A percentile compares a stretch with the other conserved stretches of the same genome.
Evolutionary conservation across 2,113 vertebrate species (phyloP).

Genomic region (Peromyscus leucopus): DNA sequence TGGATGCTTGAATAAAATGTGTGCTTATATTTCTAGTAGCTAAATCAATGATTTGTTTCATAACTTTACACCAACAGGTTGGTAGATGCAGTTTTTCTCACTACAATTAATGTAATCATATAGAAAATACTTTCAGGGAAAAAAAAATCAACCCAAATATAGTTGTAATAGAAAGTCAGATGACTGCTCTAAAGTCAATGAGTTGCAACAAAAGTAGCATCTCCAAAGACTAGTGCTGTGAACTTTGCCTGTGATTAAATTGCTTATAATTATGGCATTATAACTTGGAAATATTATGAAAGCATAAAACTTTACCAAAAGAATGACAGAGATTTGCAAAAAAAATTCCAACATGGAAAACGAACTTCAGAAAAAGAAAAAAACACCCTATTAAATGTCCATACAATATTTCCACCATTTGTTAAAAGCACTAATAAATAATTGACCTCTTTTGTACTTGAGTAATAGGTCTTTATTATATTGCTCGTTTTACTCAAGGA

Average conservation of each 20-base stretch:
- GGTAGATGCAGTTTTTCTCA: constrained; percentile 11
- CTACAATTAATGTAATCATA: not conserved
- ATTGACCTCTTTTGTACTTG: not conserved
- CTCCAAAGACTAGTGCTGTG: not conserved
- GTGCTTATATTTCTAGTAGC: not conserved
- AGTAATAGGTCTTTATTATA: not conserved
- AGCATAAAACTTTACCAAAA: not conserved
- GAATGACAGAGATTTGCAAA: not conserved
- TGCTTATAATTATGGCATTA: not conserved
- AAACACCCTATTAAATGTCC: not conserved
- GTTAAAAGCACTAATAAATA: not conserved
- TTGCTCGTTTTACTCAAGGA: not conserved
- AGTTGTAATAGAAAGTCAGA: not conserved
- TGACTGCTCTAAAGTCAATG: not conserved
- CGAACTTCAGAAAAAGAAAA: not conserved
- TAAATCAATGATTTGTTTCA: not conserved
- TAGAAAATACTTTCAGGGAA: constrained; percentile 20
- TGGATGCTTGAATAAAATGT: not conserved
- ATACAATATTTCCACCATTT: not conserved
- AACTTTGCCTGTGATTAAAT: not conserved
- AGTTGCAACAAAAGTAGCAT: not conserved
- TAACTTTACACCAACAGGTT: not conserved
- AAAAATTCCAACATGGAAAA: constrained; percentile 3
- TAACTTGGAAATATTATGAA: not conserved
- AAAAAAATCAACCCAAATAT: not conserved